Evolutionary conservation across 2,797 vertebrate species (phyloP), one percentile per base, ranked within the genome.

Genomic region (Sphenopsis melanotis): DNA sequence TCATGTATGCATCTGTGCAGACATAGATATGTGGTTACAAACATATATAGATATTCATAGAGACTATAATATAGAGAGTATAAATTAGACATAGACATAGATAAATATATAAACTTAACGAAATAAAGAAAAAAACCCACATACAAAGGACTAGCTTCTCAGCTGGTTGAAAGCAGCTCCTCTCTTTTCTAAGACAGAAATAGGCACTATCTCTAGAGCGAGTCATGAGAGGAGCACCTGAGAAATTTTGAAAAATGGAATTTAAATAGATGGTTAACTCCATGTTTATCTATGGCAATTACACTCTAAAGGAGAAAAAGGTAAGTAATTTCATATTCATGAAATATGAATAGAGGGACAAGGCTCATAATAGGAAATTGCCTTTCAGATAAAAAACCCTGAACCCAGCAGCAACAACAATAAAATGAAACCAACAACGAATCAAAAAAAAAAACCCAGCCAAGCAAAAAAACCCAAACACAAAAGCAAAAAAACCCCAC

Each of bases 401-500:
- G 8, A 34, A 57, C 5, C 21, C 23, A 59, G n/a, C 6, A 46
- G 7, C 24, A 41, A 24, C 12, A 68, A 24, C 5, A 60, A 20
- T 6, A 52, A 29, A 37, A n/a, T 0, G 16, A 36, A 47, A 53
- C 3, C 21, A 52, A 69, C 1, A 41, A 10, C 7, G 4, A 57
- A 36, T 16, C 5, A 23, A 41, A 53, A 32, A 52, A 17, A 6
- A 4, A 24, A 34, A 23, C 5, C 9, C 13, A 55, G 21, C 11
- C 12, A 53, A 53, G 9, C 11, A 30, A 52, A 52, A 56, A 56
- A 11, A 5, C 41, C 0, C 2, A 42, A 65, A 26, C 17, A 64
- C 12, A 37, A n/a, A 70, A 27, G 4, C 3, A 10, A 47, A 32
- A 53, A 19, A 3, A 0, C 0, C 2, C 3, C 30, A 39, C 3